These are phyloP conservation scores for Lasaia peninsularis DNA, from an alignment of 1,140 invertebrate species.

Conservation along the genomic window DNA sequence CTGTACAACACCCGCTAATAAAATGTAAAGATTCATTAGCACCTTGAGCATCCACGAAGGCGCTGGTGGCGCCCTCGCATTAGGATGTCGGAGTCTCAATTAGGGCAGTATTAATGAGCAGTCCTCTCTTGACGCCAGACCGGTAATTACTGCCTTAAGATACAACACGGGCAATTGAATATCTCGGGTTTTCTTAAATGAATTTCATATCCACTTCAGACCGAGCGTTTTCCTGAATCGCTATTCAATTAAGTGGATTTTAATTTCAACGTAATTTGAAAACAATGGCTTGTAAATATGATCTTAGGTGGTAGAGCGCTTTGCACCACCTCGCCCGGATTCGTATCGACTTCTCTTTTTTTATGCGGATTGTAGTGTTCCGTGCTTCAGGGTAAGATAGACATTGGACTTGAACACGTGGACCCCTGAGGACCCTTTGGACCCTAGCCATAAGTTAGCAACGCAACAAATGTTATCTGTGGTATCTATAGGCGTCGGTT, in stretches of 20 bases:
- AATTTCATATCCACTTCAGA: constrained; percentile 3
- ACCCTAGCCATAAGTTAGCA: no score
- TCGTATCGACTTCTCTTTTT: no score
- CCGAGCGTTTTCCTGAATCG: neutral
- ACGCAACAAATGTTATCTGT: no score
- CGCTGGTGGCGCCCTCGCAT: neutral
- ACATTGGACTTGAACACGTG: no score
- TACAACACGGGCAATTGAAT: neutral
- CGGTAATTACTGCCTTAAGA: constrained; percentile 9
- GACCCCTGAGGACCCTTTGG: no score
- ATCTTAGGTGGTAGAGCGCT: no score
- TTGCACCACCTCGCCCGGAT: no score
- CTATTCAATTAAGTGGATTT: constrained; percentile 6
- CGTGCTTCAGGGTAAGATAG: no score
- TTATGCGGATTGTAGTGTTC: no score
- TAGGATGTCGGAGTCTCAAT: constrained; percentile 2
- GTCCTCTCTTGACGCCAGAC: neutral
- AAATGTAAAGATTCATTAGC: neutral
- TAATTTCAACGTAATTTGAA: constrained; percentile 7
- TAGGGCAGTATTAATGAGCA: constrained; percentile 10
- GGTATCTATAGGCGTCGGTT: no score
- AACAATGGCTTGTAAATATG: constrained; percentile 1
- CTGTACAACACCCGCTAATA: neutral
- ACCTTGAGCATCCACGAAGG: neutral
- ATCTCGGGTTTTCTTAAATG: constrained; percentile 8